Evolutionary conservation across 2,113 vertebrate species (phyloP), one percentile per base, ranked within the genome.

Genomic region (Andinoacara biseriatus): DNA sequence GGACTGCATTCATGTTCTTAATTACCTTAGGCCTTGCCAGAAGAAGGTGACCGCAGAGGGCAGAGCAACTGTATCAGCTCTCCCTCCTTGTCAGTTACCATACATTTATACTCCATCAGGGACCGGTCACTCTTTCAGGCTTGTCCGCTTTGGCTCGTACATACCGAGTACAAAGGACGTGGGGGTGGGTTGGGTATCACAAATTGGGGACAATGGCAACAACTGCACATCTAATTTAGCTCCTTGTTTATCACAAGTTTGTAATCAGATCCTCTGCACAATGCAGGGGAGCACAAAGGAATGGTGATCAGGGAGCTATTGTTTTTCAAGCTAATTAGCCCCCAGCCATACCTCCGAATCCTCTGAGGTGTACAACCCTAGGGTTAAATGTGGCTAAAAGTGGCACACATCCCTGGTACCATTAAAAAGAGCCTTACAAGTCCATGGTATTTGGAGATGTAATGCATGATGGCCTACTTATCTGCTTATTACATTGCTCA

Each of bases 321-420:
- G 96, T 96, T 96, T 96, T 96, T 95, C 95, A 95, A 90, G 93
- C 90, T 96, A 96, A 96, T 96, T 96, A 95, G 95, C 87, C 87
- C 75, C 63, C 65, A 84, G 81, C 69, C 89, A 89, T 93, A 86
- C 90, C 88, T 84, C 86, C 29, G 40, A 93, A 91, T 94, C 92
- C 93, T 91, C 90, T 20, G 91, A 92, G 90, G 91, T 83, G 80
- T 38, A 35, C 83, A 58, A 86, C 81, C 90, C 90, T 40, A 11
- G 93, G 87, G 93, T 75, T 90, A 93, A 93, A 91, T 79, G 90
- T 82, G 72, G 90, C 95, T 96, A 96, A 95, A 96, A 95, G 94
- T 78, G 94, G 94, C 91, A 60, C 77, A 89, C 81, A 80, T 81
- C 89, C 84, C 89, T 84, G 72, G 92, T 95, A 90, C 75, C 80